A percentile compares a stretch with the other conserved stretches of the same genome.
These are phyloP conservation scores for Cynopterus brachyotis DNA, from an alignment of 2,113 vertebrate species.

Conservation along the genomic window DNA sequence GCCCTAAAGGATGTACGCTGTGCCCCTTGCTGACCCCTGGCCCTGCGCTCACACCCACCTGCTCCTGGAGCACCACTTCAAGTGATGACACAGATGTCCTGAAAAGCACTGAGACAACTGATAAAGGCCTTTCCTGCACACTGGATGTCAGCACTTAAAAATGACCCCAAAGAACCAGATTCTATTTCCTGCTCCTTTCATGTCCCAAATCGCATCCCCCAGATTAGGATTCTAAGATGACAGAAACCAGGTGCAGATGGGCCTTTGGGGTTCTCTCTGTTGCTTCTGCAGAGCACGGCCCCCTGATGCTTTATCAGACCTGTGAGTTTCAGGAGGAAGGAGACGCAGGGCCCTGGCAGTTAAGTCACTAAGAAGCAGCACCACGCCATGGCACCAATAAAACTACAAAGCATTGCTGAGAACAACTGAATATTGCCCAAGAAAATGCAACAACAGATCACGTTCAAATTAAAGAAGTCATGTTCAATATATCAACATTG, in stretches of 20 bases:
- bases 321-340: accelerated
- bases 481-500: neutral
- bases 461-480: neutral
- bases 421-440: too few species aligned
- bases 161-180: neutral
- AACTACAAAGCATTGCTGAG: neutral
- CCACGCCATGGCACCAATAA: neutral
- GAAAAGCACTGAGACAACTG: slow-evolving; percentile 9
- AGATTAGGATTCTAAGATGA: accelerated
- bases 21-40: neutral
- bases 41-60: neutral
- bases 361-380: neutral
- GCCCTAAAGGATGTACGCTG: neutral
- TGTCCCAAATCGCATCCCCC: neutral
- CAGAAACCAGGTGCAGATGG: neutral
- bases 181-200: neutral
- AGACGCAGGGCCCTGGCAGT: accelerated
- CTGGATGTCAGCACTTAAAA: slow-evolving; percentile 28
- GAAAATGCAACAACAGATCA: neutral
- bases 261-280: accelerated
- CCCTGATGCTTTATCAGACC: neutral
- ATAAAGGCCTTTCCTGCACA: neutral
- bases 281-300: neutral
- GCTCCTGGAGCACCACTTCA: neutral
- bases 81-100: neutral